Evolutionary conservation across 2,797 vertebrate species (phyloP).

Genomic region (Poeciliopsis infans): DNA sequence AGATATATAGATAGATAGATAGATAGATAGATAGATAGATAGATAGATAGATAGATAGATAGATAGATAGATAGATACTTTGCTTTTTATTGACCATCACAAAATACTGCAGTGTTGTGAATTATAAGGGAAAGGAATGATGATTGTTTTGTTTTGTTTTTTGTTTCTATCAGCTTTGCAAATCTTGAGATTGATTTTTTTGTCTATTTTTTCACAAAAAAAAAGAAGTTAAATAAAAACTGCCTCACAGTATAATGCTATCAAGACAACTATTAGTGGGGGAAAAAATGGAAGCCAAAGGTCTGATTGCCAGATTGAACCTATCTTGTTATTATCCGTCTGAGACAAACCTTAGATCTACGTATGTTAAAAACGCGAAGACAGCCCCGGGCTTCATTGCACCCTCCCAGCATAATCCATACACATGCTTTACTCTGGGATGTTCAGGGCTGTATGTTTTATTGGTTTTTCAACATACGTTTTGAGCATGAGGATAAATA

Average conservation of each 20-base stretch:
- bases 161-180: background rate
- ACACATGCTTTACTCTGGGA: background rate
- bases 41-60: constrained; percentile 32
- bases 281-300: background rate
- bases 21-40: constrained; percentile 28
- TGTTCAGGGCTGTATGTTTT: background rate
- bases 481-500: background rate
- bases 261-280: background rate
- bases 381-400: background rate
- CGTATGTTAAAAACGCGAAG: background rate
- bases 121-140: background rate
- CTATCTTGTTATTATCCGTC: background rate
- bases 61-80: constrained; percentile 18
- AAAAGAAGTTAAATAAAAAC: background rate
- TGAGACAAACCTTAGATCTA: background rate
- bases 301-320: background rate
- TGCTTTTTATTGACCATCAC: background rate
- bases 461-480: background rate
- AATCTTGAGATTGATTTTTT: background rate
- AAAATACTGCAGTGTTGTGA: background rate
- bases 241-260: background rate
- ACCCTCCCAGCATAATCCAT: background rate
- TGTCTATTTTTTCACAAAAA: background rate
- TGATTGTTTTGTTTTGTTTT: too few relatives aligned
- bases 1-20: constrained; percentile 12